Evolutionary conservation across 2,888 invertebrate species (phyloP), one percentile per base, ranked within the genome.

Genomic region (Temnothorax unifasciatus): DNA sequence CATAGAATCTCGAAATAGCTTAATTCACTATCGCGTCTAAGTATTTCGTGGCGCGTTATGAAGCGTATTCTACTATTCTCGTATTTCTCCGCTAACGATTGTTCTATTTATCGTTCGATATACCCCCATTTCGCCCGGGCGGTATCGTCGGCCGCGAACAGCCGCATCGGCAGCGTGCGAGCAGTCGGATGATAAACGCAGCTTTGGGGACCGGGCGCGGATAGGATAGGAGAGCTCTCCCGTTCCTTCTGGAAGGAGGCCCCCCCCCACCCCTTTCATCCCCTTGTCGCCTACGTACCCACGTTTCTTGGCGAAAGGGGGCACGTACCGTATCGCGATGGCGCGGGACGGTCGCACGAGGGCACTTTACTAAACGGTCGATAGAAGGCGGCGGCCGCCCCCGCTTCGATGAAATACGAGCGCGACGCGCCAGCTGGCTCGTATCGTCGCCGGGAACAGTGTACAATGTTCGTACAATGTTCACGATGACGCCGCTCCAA

Each of bases 301-400:
- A 18, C 75, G 82, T 82, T 75, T 66, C 82, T 74, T 66, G 61
- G 82, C 63, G 29, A 82, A 76, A 75, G 75, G 69, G 54, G 38
- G 71, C 76, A 71, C 76, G 76, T 63, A 74, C 25, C 52, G 52
- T 73, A 82, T 73, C 82, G 82, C 57, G 77, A 74, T 82, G 61
- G 61, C 44, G 77, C 68, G 50, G 83, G 77, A 75, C 75, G 52
- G 64, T 73, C 82, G 54, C 83, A 66, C 66, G 83, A 77, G 83
- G 79, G 79, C 83, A 83, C 79, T 79, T 83, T 83, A 69, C 83
- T 83, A 83, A 84, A 84, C 84, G 84, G 73, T 84, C 84, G 84
- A 82, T 84, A 84, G 83, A 74, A 84, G 82, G 59, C 84, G 82
- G 81, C 71, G 81, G 81, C 69, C 64, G 76, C 47, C 34, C 52